phyloP scores from a whole-genome alignment of 2,113 vertebrate species.

The Aldabrachelys gigantea region DNA sequence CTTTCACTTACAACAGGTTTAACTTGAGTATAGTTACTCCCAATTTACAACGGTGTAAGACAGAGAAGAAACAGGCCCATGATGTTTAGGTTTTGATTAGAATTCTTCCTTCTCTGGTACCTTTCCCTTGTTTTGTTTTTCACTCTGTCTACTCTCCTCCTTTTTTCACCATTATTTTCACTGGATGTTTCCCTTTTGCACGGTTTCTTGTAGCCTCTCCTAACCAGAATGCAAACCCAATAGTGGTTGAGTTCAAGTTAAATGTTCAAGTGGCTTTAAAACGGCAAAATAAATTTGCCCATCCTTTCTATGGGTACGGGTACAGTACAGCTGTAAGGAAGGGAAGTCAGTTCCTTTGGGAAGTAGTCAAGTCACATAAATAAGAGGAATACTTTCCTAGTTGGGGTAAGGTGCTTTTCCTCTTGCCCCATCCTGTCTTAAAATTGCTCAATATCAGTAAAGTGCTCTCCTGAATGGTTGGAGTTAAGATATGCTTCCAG shows the following conservation, averaged over 20 bases:
- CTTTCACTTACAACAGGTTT: constrained; percentile 28
- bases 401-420: not conserved
- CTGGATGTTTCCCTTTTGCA: not conserved
- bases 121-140: not conserved
- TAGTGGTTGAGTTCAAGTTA: not conserved
- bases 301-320: not conserved
- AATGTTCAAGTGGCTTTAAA: constrained; percentile 27
- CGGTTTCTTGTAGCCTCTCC: not conserved
- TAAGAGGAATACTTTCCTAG: not conserved
- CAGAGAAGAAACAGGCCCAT: not conserved
- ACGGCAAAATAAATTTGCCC: not conserved
- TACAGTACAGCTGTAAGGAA: constrained; percentile 2
- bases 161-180: not conserved
- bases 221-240: not conserved
- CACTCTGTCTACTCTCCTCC: not conserved
- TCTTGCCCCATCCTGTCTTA: not conserved
- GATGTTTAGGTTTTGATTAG: not conserved
- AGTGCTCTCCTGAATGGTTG: not conserved
- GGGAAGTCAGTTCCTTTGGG: not conserved
- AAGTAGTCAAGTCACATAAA: constrained; percentile 4
- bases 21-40: constrained; percentile 30
- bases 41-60: not conserved
- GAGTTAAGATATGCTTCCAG: not conserved
- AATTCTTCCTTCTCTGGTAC: not conserved
- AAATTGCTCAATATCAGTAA: not conserved